These are phyloP conservation scores for Halesus radiatus DNA, from an alignment of 1,140 invertebrate species.

Conservation along the genomic window DNA sequence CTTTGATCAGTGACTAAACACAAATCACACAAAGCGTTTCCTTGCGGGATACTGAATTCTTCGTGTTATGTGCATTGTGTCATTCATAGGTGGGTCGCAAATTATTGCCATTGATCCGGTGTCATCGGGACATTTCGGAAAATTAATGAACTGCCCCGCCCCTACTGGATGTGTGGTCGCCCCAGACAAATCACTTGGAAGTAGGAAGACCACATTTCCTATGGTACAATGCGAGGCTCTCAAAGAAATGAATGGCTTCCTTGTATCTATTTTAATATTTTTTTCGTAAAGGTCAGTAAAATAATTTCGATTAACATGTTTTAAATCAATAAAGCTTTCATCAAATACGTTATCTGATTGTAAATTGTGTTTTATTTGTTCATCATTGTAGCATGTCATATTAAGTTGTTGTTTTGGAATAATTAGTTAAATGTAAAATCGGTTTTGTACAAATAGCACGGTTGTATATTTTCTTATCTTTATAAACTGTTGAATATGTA, in stretches of 20 bases:
- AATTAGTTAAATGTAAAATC: no score
- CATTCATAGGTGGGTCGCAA: neutral
- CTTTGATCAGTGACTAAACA: conserved; percentile 2
- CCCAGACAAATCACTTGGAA: conserved; percentile 16
- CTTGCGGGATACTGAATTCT: conserved; percentile 11
- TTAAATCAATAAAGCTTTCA: neutral
- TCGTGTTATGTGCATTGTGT: neutral
- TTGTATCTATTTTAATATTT: neutral
- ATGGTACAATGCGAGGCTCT: neutral
- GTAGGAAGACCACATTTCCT: conserved; percentile 14
- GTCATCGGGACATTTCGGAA: conserved; percentile 29
- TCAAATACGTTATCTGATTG: neutral
- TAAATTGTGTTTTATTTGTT: neutral
- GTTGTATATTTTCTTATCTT: no score
- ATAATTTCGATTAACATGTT: neutral
- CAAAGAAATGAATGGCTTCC: neutral
- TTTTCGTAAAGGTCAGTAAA: neutral
- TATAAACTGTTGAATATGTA: no score
- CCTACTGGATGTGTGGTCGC: conserved; percentile 48
- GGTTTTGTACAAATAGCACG: no score
- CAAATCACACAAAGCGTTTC: conserved; percentile 14
- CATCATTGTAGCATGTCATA: no score
- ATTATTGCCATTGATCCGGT: conserved; percentile 18
- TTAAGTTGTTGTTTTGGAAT: no score
- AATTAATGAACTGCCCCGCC: conserved; percentile 38